phyloP scores from a whole-genome alignment of 2,797 vertebrate species.

The Alfaro cultratus region DNA sequence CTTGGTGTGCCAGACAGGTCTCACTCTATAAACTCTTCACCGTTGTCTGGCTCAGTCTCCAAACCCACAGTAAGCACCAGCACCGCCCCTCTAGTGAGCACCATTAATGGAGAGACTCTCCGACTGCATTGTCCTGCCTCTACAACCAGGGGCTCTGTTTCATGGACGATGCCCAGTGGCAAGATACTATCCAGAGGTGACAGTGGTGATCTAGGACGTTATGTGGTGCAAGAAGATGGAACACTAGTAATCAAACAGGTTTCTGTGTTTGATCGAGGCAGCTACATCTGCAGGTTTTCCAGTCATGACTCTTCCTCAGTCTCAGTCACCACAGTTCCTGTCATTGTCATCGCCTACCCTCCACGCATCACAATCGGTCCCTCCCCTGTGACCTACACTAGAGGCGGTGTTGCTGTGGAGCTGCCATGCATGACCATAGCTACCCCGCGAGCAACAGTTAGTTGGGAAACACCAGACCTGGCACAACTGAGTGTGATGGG shows the following conservation, averaged over 20 bases:
- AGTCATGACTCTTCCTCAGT: slow-evolving; percentile 74
- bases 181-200: slow-evolving; percentile 81
- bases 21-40: slow-evolving; percentile 32
- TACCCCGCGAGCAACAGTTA: slow-evolving; percentile 88
- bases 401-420: slow-evolving; percentile 85
- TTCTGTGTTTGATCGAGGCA: slow-evolving; percentile 90
- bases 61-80: slow-evolving; percentile 74
- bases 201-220: slow-evolving; percentile 69
- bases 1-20: slow-evolving; percentile 20
- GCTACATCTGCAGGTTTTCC: slow-evolving; percentile 84
- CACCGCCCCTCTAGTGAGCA: slow-evolving; percentile 86
- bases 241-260: slow-evolving; percentile 83
- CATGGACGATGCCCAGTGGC: slow-evolving; percentile 89
- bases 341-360: slow-evolving; percentile 93
- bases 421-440: slow-evolving; percentile 89
- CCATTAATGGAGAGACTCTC: slow-evolving; percentile 90
- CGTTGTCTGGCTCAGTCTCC: slow-evolving; percentile 9
- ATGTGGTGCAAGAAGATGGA: slow-evolving; percentile 84
- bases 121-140: slow-evolving; percentile 81
- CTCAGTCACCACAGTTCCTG: slow-evolving; percentile 78
- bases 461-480: slow-evolving; percentile 92
- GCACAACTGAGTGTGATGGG: slow-evolving; percentile 81
- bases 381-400: slow-evolving; percentile 86
- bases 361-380: slow-evolving; percentile 91
- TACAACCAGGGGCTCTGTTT: slow-evolving; percentile 51